Base-by-base conservation (phyloP, 2,113 vertebrate species). In the Psammodynastes pulverulentus region DNA sequence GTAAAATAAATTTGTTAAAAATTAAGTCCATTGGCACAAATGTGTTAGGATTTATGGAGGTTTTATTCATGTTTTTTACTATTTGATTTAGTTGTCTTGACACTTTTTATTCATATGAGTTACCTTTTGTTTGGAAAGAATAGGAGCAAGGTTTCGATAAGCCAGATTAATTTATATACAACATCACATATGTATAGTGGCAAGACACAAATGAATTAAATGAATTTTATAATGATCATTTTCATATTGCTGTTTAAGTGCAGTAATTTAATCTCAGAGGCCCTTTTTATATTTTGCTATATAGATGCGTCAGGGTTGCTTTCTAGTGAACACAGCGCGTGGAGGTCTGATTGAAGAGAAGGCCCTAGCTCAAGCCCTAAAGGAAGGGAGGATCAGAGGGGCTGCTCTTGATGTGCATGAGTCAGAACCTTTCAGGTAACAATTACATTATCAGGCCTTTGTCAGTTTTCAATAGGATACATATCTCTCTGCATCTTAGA, bases 231-330 rank as follows among this genome's bases (percentile, higher is more conserved):
- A 95, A 87, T 93, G 95, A 92, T 94, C 62, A 91, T 95, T 91
- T 86, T 92, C 92, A 95, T 86, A 95, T 56, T 95, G 26, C 13
- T 72, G 45, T 87, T 91, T 91, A 52, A 89, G 29, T 88, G 92
- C 56, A 90, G 29, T 17, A 8, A 67, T 72, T 95, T 88, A 92
- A 56, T 51, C 93, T 96, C 87, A 95, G 56, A 94, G 93, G 45
- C 58, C 67, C 67, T 2, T 9, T 95, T 43, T 79, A 2, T 58
- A 62, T 56, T n/a, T 87, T 48, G 46, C 19, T 94, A 21, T 95
- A 26, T 95, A 98, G 98, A 99, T 99, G 98, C 98, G 98, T 67
- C 98, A 99, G 95, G 98, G 98, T 92, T 98, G 98, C 26, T 99
- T 98, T 95, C 95, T 99, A 95, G 98, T 99, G 93, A 99, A 99